These are phyloP conservation scores for Solenopsis invicta DNA, from an alignment of 1,140 invertebrate genomes.

Conservation along the genomic window DNA sequence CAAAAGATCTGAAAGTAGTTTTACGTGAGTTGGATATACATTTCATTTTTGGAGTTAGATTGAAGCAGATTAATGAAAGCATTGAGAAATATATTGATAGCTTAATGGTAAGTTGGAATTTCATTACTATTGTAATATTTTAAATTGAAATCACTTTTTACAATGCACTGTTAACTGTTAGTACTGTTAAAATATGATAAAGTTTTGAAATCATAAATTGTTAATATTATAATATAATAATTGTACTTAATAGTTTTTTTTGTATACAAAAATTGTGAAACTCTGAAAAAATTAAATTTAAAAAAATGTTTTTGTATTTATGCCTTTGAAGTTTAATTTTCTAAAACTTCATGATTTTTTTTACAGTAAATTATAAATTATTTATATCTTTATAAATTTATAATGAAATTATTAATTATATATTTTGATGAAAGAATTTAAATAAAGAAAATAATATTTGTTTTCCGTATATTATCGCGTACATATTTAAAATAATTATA, in stretches of 20 bases:
- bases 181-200: not conserved
- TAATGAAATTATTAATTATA: not conserved
- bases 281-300: not conserved
- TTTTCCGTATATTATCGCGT: not conserved
- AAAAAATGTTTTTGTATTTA: not conserved
- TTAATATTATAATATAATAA: not conserved
- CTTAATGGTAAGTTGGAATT: conserved; percentile 1
- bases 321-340: not conserved
- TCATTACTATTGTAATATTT: not conserved
- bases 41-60: conserved; percentile 11
- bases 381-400: not conserved
- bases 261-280: no score
- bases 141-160: not conserved
- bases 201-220: not conserved
- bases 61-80: not conserved
- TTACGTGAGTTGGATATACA: conserved; percentile 15
- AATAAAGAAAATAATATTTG: not conserved
- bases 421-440: not conserved
- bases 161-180: no score
- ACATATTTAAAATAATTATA: not conserved
- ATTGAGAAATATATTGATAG: conserved; percentile 22
- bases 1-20: not conserved
- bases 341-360: not conserved
- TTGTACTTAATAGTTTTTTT: not conserved
- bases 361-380: not conserved